These are phyloP conservation scores for Limenitis camilla DNA, from an alignment of 2,888 invertebrate species.

Conservation along the genomic window DNA sequence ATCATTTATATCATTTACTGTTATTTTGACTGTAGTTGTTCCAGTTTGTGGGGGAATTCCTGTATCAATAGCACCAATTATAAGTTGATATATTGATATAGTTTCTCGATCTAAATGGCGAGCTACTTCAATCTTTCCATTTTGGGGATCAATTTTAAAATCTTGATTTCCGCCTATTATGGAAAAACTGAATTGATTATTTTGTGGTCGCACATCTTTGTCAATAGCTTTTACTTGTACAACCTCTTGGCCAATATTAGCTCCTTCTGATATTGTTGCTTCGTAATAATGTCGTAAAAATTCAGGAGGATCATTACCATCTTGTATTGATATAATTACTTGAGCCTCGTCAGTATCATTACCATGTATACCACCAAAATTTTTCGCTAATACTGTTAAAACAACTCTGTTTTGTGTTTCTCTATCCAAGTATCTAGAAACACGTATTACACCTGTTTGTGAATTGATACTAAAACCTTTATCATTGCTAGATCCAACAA, in stretches of 20 bases:
- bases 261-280: conserved; percentile 87
- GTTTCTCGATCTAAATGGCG: conserved; percentile 87
- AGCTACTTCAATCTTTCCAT: conserved; percentile 87
- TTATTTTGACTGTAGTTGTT: conserved; percentile 87
- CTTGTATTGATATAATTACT: conserved; percentile 93
- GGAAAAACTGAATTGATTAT: conserved; percentile 93
- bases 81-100: conserved; percentile 81
- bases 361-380: conserved; percentile 93
- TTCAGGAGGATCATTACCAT: conserved; percentile 96
- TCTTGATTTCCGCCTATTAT: conserved; percentile 90
- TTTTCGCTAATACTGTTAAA: conserved; percentile 94
- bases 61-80: conserved; percentile 90
- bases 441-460: conserved; percentile 87
- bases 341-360: conserved; percentile 97
- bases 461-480: conserved; percentile 91
- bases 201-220: conserved; percentile 91
- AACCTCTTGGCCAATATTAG: conserved; percentile 81
- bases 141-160: conserved; percentile 91
- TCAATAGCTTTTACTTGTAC: conserved; percentile 89
- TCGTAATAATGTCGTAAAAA: conserved; percentile 87
- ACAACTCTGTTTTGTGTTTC: conserved; percentile 93
- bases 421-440: conserved; percentile 86
- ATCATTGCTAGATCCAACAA: conserved; percentile 94
- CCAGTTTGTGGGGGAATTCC: conserved; percentile 94
- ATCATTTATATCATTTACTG: conserved; percentile 91